phyloP scores from a whole-genome alignment of 2,113 vertebrate species.

The Mionectes macconnelli region DNA sequence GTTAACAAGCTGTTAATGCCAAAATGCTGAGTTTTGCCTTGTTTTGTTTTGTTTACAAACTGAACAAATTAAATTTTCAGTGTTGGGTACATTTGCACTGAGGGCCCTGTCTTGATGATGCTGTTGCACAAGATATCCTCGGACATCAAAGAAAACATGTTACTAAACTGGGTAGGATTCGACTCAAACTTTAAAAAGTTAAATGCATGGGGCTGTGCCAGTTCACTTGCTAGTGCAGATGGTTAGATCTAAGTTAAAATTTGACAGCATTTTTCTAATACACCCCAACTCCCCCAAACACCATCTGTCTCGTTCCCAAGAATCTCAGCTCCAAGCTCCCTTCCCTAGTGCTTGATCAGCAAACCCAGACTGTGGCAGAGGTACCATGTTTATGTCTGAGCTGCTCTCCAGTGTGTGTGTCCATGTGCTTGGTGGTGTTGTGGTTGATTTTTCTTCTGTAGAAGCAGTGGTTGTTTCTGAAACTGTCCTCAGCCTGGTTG shows the following conservation, averaged over 20 bases:
- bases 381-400: background rate
- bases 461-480: background rate
- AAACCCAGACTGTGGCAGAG: background rate
- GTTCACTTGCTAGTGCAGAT: conserved; percentile 43
- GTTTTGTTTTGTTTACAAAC: conserved; percentile 4
- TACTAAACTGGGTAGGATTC: conserved; percentile 45
- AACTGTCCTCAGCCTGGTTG: background rate
- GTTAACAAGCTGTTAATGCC: background rate
- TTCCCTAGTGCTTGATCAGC: background rate
- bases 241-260: conserved; percentile 47
- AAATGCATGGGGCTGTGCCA: conserved; percentile 32
- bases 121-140: background rate
- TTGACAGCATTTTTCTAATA: conserved; percentile 40
- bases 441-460: background rate
- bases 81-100: conserved; percentile 4
- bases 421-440: background rate
- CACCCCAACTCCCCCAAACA: conserved; percentile 33
- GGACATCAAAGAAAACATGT: conserved; percentile 22
- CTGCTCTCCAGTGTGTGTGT: conserved; percentile 2
- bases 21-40: background rate
- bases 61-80: conserved; percentile 5
- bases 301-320: conserved; percentile 17
- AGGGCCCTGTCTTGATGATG: conserved; percentile 12
- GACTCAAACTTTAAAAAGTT: background rate
- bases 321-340: background rate